Percentiles rank a stretch among this genome's conserved stretches.
These are phyloP conservation scores for Sebastes jordani DNA, from an alignment of 2,797 vertebrate genomes.

Conservation along the genomic window DNA sequence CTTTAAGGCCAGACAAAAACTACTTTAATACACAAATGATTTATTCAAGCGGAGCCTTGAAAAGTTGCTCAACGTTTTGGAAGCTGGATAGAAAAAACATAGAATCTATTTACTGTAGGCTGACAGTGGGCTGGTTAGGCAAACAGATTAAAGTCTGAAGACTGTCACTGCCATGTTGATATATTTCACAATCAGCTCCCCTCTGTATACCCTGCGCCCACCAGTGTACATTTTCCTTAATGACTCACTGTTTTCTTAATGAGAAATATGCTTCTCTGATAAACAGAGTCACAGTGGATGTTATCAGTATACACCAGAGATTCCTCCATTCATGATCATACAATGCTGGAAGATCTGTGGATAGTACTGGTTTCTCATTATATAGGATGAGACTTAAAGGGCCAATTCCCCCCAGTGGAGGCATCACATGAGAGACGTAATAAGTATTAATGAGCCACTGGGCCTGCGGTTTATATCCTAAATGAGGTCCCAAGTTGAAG, in stretches of 20 bases:
- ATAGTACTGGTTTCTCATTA: background rate
- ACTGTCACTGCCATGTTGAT: slow-evolving; percentile 14
- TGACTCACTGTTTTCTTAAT: slow-evolving; percentile 46
- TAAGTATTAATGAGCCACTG: background rate
- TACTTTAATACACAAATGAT: background rate
- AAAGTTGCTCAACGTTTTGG: slow-evolving; percentile 15
- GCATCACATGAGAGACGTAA: background rate
- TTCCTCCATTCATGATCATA: background rate
- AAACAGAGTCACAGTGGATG: background rate
- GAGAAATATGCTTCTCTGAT: slow-evolving; percentile 1
- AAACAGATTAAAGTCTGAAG: slow-evolving; percentile 69
- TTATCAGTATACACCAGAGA: background rate
- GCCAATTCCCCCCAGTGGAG: background rate
- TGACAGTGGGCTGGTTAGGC: background rate
- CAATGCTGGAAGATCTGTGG: background rate
- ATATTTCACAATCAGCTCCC: slow-evolving; percentile 43
- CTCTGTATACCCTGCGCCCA: background rate
- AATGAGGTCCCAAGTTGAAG: background rate
- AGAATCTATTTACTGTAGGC: slow-evolving; percentile 1
- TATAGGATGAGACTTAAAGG: background rate
- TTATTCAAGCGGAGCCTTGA: background rate
- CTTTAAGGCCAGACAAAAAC: background rate
- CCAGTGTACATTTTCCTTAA: slow-evolving; percentile 16
- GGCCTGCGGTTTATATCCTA: background rate
- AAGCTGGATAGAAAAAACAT: background rate